Evolutionary conservation across 1,140 invertebrate species (phyloP).

Genomic region (Drosophila sechellia): DNA sequence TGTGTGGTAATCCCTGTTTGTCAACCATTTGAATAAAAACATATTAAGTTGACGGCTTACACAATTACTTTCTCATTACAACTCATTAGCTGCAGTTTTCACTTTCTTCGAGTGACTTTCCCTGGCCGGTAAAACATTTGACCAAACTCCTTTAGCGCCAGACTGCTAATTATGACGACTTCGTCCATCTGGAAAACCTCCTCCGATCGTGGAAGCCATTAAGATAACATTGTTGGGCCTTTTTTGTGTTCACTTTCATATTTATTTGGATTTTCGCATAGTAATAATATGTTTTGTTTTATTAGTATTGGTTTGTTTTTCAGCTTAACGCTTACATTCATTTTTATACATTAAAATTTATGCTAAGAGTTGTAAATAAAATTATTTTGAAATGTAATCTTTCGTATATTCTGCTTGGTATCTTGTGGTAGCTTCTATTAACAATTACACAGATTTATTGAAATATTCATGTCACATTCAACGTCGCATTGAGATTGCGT

Average conservation of each 20-base stretch:
- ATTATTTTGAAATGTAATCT: slow-evolving; percentile 65
- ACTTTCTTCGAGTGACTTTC: slow-evolving; percentile 26
- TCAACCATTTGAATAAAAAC: no score
- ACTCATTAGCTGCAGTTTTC: slow-evolving; percentile 20
- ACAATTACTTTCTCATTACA: neutral
- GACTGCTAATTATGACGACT: slow-evolving; percentile 31
- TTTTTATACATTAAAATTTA: slow-evolving; percentile 77
- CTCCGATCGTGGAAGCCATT: slow-evolving; percentile 27
- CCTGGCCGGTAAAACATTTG: slow-evolving; percentile 8
- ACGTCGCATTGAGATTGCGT: slow-evolving; percentile 30
- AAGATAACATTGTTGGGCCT: slow-evolving; percentile 21
- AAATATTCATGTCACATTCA: slow-evolving; percentile 56
- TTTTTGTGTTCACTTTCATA: slow-evolving; percentile 49
- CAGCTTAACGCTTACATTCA: slow-evolving; percentile 46
- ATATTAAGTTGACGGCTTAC: no score
- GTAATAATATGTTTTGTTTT: slow-evolving; percentile 73
- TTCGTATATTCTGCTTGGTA: slow-evolving; percentile 33
- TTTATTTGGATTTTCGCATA: slow-evolving; percentile 80
- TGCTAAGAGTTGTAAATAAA: slow-evolving; percentile 75
- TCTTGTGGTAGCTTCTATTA: slow-evolving; percentile 56
- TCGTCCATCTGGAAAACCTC: neutral
- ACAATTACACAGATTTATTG: slow-evolving; percentile 60
- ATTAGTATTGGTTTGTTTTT: slow-evolving; percentile 65
- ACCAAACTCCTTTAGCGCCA: slow-evolving; percentile 17
- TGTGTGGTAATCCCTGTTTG: no score